Evolutionary conservation across 2,797 vertebrate species (phyloP), one percentile per base, ranked within the genome.

Genomic region (Cirrhinus molitorella): DNA sequence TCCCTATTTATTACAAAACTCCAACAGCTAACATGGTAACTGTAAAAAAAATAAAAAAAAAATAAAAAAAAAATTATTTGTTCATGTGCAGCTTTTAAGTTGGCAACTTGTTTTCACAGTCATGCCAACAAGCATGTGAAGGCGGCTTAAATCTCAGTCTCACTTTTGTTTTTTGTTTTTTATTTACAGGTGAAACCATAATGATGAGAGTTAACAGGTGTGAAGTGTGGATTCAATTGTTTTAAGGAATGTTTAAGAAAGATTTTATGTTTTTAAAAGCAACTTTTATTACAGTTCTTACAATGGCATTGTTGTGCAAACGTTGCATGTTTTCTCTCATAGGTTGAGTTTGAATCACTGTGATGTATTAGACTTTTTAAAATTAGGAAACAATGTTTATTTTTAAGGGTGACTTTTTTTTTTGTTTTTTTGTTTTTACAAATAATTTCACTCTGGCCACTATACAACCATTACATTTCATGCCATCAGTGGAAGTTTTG

Each of bases 261-360:
- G 45, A 17, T 71, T 75, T 74, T 61, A 77, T 31, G 61, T 68
- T 83, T 83, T 68, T 23, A 47, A 57, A 57, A 57, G 6, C n/a
- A 13, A 8, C 61, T 68, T 76, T 59, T 57, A 43, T 28, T n/a
- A 10, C 2, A 0, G 1, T 43, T 82, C 71, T 82, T 53, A 74
- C 45, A 28, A 8, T 28, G 9, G 1, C 23, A 8, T 57, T 68
- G 21, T 8, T 23, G 25, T 31, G 13, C n/a, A 21, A 71, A 61
- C 23, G 2, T 34, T 45, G 19, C 14, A 17, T 76, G 53, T 67
- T 83, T 76, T 66, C 34, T 34, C 3, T 55, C 12, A 14, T 65
- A n/a, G 9, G 4, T n/a, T 4, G 23, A 34, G 8, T 72, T 66
- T 76, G 28, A 45, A 55, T 57, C 23, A 37, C 17, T 53, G 45